A percentile compares a stretch with the other conserved stretches of the same genome.
Conservation (phyloP, 37 sponge, comb jelly and placozoan species). For the Mnemiopsis leidyi region DNA sequence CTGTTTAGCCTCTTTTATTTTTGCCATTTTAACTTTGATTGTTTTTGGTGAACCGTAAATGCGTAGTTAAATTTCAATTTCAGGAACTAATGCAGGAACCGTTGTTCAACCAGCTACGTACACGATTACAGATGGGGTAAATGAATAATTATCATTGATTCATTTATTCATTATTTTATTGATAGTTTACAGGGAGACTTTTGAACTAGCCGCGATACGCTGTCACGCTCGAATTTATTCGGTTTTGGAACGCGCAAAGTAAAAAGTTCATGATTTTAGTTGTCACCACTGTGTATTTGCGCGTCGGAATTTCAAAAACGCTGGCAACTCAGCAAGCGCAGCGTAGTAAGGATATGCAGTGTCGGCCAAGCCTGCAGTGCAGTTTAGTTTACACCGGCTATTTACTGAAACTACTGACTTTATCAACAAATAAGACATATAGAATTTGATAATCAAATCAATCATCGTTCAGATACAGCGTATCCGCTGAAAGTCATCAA, state of each 20-base stretch:
- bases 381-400: no score
- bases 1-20: no score
- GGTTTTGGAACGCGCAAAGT: conserved; percentile 49
- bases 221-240: neutral
- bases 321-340: neutral
- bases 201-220: no score
- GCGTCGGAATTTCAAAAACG: neutral
- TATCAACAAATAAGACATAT: no score
- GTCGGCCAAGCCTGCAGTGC: neutral
- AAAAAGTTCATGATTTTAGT: neutral
- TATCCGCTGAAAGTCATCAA: conserved; percentile 53
- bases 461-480: conserved; percentile 75
- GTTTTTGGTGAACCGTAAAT: no score
- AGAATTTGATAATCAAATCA: no score
- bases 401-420: no score
- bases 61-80: no score
- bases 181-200: no score
- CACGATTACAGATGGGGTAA: conserved; percentile 41
- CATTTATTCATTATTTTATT: no score
- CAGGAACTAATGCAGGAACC: conserved; percentile 34
- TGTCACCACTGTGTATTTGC: conserved; percentile 18
- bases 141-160: neutral
- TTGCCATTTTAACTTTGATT: no score
- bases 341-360: neutral
- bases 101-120: conserved; percentile 34